Evolutionary conservation across 2,797 vertebrate species (phyloP).

Genomic region (Podargus strigoides): DNA sequence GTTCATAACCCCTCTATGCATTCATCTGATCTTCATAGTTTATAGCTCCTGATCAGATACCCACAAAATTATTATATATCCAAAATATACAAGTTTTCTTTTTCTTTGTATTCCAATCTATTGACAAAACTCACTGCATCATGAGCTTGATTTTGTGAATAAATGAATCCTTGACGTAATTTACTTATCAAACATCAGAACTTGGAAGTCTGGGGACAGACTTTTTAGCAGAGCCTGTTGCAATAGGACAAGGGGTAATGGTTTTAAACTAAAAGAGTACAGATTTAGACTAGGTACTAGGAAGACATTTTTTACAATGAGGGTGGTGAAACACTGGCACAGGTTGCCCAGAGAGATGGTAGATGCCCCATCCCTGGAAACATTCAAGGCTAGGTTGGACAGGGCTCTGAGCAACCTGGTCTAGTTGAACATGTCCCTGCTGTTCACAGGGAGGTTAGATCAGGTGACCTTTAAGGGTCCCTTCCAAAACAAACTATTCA

Average conservation of each 20-base stretch:
- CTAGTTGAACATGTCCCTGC: not conserved
- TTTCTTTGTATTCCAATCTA: not conserved
- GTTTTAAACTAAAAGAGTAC: too few species aligned
- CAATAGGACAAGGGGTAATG: too few species aligned
- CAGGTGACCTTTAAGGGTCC: not conserved
- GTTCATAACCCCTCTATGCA: not conserved
- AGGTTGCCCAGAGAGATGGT: too few species aligned
- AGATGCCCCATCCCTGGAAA: too few species aligned
- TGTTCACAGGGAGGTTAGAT: rapidly evolving
- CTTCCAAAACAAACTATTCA: not conserved
- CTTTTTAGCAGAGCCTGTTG: too few species aligned
- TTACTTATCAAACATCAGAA: not conserved
- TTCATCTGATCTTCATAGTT: not conserved
- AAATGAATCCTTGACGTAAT: not conserved
- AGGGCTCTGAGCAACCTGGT: too few species aligned
- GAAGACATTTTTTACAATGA: too few species aligned
- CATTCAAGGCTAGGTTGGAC: too few species aligned
- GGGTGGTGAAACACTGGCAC: too few species aligned
- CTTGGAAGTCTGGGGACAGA: not conserved
- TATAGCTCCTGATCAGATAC: not conserved
- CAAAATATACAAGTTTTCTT: not conserved
- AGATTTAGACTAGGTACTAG: too few species aligned
- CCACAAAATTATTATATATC: not conserved
- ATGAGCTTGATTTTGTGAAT: not conserved
- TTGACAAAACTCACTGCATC: not conserved